Evolutionary conservation across 2,113 vertebrate species (phyloP).

Genomic region (Acanthochromis polyacanthus): DNA sequence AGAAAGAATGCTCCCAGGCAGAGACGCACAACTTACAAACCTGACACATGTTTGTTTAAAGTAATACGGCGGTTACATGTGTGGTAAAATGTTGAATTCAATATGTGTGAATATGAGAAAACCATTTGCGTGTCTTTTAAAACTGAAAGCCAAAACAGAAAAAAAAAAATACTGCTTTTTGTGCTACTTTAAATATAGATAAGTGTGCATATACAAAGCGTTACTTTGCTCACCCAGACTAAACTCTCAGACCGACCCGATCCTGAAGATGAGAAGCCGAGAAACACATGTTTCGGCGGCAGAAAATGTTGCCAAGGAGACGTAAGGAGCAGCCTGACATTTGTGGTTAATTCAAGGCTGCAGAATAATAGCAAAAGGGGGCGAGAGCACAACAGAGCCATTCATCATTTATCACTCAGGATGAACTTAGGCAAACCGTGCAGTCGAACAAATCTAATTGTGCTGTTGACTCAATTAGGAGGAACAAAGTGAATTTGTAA

Average conservation of each 20-base stretch:
- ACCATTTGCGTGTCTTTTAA: not conserved
- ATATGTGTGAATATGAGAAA: slow-evolving; percentile 11
- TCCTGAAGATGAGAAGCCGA: slow-evolving; percentile 6
- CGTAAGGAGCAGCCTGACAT: slow-evolving; percentile 41
- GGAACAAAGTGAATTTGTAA: not conserved
- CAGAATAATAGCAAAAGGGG: slow-evolving; percentile 33
- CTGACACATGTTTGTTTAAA: slow-evolving; percentile 30
- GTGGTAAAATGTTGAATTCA: not conserved
- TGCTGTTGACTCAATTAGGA: not conserved
- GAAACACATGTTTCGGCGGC: slow-evolving; percentile 10
- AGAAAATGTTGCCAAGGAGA: slow-evolving; percentile 31
- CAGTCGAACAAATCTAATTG: slow-evolving; percentile 5
- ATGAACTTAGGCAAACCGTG: not conserved
- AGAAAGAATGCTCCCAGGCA: slow-evolving; percentile 29
- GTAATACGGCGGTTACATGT: slow-evolving; percentile 1
- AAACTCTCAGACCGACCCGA: slow-evolving; percentile 11
- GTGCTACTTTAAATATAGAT: not conserved
- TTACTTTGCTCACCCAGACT: not conserved
- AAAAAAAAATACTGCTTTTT: not conserved
- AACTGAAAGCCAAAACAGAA: not conserved
- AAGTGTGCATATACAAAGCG: not conserved
- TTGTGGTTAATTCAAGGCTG: slow-evolving; percentile 39
- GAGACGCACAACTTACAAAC: slow-evolving; percentile 17
- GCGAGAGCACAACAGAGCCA: not conserved
- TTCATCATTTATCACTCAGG: slow-evolving; percentile 15